phyloP scores from a whole-genome alignment of 2,888 invertebrate species.

The Parochlus steinenii region DNA sequence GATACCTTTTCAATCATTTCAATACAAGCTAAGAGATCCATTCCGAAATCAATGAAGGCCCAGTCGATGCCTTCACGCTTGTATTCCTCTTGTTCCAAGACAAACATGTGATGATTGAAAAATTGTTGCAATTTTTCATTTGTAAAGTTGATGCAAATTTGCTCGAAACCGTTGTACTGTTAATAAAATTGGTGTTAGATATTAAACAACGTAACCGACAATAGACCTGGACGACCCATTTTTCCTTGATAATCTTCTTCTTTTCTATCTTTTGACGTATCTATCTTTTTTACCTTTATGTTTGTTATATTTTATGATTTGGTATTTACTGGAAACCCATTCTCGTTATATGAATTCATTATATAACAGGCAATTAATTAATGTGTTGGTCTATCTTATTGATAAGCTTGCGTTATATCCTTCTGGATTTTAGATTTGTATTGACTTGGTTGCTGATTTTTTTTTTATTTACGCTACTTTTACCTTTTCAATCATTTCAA shows the following conservation, averaged over 20 bases:
- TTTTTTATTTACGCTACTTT: slow-evolving; percentile 20
- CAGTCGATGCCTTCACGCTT: slow-evolving; percentile 87
- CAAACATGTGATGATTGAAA: slow-evolving; percentile 98
- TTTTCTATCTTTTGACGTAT: too few species aligned
- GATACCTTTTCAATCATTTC: slow-evolving; percentile 88
- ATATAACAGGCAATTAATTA: too few species aligned
- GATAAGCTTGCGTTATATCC: too few species aligned
- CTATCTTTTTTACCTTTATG: too few species aligned
- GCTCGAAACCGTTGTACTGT: slow-evolving; percentile 91
- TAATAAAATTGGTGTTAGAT: neutral
- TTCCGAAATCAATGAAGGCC: slow-evolving; percentile 95
- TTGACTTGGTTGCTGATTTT: slow-evolving; percentile 4
- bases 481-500: slow-evolving; percentile 97
- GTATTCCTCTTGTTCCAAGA: slow-evolving; percentile 94
- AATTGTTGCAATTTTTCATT: slow-evolving; percentile 96
- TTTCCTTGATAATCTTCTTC: too few species aligned
- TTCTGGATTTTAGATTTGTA: too few species aligned
- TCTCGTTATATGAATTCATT: too few species aligned
- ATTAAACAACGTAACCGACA: too few species aligned
- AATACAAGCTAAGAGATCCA: slow-evolving; percentile 91
- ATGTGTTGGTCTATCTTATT: too few species aligned
- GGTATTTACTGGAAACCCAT: too few species aligned
- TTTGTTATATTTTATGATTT: too few species aligned
- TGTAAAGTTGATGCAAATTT: slow-evolving; percentile 97
- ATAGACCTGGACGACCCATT: too few species aligned